Base-by-base conservation (phyloP, 1,140 invertebrate species). In the Leptopilina boulardi region DNA sequence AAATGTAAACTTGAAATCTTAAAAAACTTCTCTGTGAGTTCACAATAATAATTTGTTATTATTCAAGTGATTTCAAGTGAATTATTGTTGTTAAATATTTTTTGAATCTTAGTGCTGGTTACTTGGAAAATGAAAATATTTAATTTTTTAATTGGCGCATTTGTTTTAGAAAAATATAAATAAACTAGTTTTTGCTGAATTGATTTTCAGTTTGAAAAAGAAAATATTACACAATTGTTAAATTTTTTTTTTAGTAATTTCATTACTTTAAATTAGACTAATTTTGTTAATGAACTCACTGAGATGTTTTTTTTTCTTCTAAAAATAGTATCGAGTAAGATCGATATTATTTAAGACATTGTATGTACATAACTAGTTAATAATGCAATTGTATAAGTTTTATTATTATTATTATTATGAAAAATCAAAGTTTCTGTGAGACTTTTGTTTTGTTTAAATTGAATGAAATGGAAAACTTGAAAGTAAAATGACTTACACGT, bases 1-100 rank as follows among this genome's bases (percentile, higher is more conserved):
- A 77, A 79, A 82, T 82, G 34, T 78, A 84, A 84, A 82, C 76
- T 80, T 41, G 74, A 82, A 77, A 21, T 19, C 23, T 81, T 47
- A 79, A 78, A 44, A 30, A 21, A 42, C 44, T 47, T 26, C 59
- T 66, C 59, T 30, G 0, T 66, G 59, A 66, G 59, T 30, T 66
- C 23, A 11, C 11, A 30, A 34, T n/a, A 26, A 26, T 66, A 6
- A 38, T 70, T 66, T 13, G 23, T 59, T 30, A 73, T 30, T 26
- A 54, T 54, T 54, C 51, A 38, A n/a, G n/a, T n/a, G 34, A 38
- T n/a, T 51, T 51, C 15, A 3, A 19, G 18, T 21, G 13, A n/a
- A n/a, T 47, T 47, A n/a, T 47, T n/a, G 11, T 18, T 15, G 15
- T 47, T 15, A 18, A 47, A n/a, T 47, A 47, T 47, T n/a, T 47